phyloP scores from a whole-genome alignment of 2,113 vertebrate genomes.

The Tapirus terrestris region DNA sequence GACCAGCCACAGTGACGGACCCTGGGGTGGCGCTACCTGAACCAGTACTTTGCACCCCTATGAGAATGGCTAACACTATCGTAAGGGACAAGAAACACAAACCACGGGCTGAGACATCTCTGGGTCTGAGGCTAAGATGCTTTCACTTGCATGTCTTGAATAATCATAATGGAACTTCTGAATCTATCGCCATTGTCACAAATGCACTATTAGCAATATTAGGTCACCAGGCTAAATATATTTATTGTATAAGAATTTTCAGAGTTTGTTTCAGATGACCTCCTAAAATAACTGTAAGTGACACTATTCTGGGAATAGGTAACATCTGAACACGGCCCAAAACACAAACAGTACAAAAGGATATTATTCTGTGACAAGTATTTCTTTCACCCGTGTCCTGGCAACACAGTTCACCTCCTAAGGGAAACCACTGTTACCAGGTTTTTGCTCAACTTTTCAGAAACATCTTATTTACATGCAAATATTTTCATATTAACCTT shows the following conservation, averaged over 20 bases:
- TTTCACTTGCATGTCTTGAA: not conserved
- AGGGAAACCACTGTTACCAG: not conserved
- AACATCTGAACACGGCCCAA: not conserved
- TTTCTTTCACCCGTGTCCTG: not conserved
- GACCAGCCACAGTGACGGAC: not conserved
- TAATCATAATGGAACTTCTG: not conserved
- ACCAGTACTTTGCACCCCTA: no score
- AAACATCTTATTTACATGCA: not conserved
- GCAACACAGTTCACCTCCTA: not conserved
- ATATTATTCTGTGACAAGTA: not conserved
- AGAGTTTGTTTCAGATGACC: not conserved
- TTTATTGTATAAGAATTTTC: not conserved
- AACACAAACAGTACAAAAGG: not conserved
- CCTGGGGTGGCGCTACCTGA: not conserved
- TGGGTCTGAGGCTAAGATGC: not conserved
- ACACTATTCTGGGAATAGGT: not conserved
- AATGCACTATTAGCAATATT: not conserved
- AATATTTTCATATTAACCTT: not conserved
- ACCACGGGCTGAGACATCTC: not conserved
- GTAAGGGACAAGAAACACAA: not conserved
- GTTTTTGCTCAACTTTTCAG: not conserved
- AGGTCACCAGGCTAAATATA: not conserved
- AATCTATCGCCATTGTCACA: not conserved
- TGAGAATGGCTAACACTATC: not conserved
- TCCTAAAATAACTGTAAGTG: not conserved